Evolutionary conservation across 2,888 invertebrate species (phyloP), one percentile per base, ranked within the genome.

Genomic region (Morpho deidamia): DNA sequence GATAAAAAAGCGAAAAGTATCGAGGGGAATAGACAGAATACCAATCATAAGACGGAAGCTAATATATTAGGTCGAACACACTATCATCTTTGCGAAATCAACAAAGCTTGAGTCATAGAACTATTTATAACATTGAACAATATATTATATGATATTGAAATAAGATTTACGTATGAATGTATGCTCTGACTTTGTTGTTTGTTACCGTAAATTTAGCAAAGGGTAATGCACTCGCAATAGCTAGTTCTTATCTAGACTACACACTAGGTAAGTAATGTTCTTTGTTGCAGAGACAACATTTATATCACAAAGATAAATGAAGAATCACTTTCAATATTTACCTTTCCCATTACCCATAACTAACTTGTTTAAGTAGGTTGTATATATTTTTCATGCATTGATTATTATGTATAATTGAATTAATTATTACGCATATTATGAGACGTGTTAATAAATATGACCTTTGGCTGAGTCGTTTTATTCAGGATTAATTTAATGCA

Each of bases 301-400:
- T 34, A 42, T 14, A 49, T 49, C 42, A 49, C 48, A 8, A 39
- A 35, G 46, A 45, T 37, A 45, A 37, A 14, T 38, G n/a, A 38
- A 38, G 37, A 38, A 53, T 49, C 53, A 45, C 33, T 53, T 32
- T 43, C 23, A 47, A 53, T 51, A 45, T 57, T 45, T 37, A 38
- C 12, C 9, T 32, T 50, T 51, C 46, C 32, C 67, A 67, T 68
- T 70, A 65, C 41, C 11, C 10, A 53, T n/a, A n/a, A n/a, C 32
- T 37, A 32, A 46, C 44, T 51, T 14, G 10, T 7, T 14, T n/a
- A 44, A n/a, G 23, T 5, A 23, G 3, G 1, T 1, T 14, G 4
- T 14, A 14, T 14, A 14, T 14, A n/a, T 14, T 23, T 11, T 43
- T 32, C n/a, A 39, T 44, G 14, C 12, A 37, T 11, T 43, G 41